A percentile compares a stretch with the other conserved stretches of the same genome.
Evolutionary conservation across 2,888 invertebrate species (phyloP).

Genomic region (Hololepta plana): DNA sequence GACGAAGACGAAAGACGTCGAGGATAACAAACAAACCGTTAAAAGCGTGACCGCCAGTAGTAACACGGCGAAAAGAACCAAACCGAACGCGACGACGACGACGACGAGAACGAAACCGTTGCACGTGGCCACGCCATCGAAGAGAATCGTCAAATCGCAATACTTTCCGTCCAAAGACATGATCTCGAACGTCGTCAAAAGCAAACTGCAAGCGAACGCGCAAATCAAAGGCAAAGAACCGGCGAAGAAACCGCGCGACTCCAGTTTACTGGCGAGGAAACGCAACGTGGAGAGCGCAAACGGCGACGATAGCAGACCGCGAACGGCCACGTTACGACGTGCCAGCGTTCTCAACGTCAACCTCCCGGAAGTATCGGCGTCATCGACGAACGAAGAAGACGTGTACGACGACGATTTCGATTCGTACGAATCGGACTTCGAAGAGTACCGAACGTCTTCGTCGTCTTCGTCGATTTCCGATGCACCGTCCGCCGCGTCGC

Average conservation of each 20-base stretch:
- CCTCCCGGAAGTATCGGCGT: constrained; percentile 16
- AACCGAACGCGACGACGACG: constrained; percentile 1
- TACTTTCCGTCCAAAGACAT: constrained; percentile 24
- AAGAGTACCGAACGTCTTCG: constrained; percentile 18
- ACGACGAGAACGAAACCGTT: constrained; percentile 2
- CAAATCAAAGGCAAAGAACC: constrained; percentile 5
- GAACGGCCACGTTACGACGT: constrained; percentile 24
- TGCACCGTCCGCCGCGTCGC: constrained; percentile 1
- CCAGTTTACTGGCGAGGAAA: too few species aligned
- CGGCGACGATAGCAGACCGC: constrained; percentile 17
- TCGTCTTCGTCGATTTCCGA: constrained; percentile 12
- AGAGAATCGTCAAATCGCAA: constrained; percentile 21
- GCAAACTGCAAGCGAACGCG: constrained; percentile 4
- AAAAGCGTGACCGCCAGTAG: constrained; percentile 2
- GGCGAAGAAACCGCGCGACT: constrained; percentile 6
- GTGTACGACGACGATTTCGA: constrained; percentile 38
- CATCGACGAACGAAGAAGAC: not conserved
- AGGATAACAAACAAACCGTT: constrained; percentile 4
- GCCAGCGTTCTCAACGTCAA: constrained; percentile 22
- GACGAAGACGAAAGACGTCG: constrained; percentile 4
- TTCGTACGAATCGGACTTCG: constrained; percentile 38
- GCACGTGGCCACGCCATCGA: too few species aligned
- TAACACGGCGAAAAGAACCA: constrained; percentile 3
- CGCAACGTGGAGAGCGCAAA: constrained; percentile 11
- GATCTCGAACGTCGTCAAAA: constrained; percentile 18